A percentile compares a stretch with the other conserved stretches of the same genome.
phyloP scores from a whole-genome alignment of 35 echinoderm and acorn worm species.

The Heliocidaris tuberculata region DNA sequence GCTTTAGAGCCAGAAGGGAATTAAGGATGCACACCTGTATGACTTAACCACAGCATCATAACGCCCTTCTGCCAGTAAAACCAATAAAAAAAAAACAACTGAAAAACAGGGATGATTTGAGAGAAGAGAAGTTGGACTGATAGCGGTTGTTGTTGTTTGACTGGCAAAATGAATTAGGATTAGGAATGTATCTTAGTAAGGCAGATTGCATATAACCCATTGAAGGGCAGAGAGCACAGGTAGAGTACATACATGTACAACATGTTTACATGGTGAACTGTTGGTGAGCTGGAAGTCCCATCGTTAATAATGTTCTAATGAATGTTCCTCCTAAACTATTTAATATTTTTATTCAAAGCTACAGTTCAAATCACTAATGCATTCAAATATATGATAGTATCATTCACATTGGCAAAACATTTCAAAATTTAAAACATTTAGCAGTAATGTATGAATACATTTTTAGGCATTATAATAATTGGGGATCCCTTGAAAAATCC shows the following conservation, averaged over 20 bases:
- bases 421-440: no score
- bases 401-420: not conserved
- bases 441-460: no score
- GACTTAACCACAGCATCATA: not conserved
- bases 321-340: not conserved
- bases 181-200: constrained; percentile 40
- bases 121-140: not conserved
- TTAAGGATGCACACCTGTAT: not conserved
- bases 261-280: not conserved
- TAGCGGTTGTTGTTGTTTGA: constrained; percentile 33
- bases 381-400: not conserved
- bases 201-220: constrained; percentile 18
- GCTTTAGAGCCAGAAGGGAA: not conserved
- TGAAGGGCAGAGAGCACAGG: not conserved
- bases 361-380: not conserved
- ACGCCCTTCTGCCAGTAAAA: not conserved
- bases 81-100: not conserved
- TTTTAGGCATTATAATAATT: no score
- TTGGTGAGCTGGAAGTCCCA: not conserved
- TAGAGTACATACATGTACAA: constrained; percentile 5
- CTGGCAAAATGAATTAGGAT: constrained; percentile 22
- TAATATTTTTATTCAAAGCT: not conserved
- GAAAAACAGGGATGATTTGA: constrained; percentile 1
- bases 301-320: not conserved
- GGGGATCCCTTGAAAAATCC: no score